Evolutionary conservation across 2,888 invertebrate species (phyloP).

Genomic region (Pherbina coryleti): DNA sequence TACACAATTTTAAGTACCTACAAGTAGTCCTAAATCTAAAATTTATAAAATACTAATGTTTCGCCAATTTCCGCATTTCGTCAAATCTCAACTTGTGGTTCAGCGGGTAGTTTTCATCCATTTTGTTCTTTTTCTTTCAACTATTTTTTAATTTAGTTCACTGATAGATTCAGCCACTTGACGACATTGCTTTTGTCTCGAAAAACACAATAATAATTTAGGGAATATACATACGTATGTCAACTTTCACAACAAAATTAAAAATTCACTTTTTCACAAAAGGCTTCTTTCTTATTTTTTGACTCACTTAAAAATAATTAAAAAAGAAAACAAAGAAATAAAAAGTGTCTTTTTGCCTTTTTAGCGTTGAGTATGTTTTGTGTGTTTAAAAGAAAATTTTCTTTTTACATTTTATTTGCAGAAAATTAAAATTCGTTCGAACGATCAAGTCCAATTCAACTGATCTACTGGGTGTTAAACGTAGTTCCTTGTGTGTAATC

Average conservation of each 20-base stretch:
- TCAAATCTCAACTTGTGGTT: too few relatives aligned
- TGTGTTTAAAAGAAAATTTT: constrained; percentile 46
- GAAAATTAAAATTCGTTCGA: constrained; percentile 43
- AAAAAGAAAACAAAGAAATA: neutral
- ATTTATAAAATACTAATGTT: too few relatives aligned
- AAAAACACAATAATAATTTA: too few relatives aligned
- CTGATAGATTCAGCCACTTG: too few relatives aligned
- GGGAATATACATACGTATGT: neutral
- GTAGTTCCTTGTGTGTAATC: neutral
- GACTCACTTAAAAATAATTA: too few relatives aligned
- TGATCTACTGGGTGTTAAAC: constrained; percentile 2
- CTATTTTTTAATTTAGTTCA: too few relatives aligned
- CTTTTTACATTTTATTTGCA: constrained; percentile 53
- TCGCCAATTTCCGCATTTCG: too few relatives aligned
- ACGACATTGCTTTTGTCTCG: too few relatives aligned
- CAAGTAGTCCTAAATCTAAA: too few relatives aligned
- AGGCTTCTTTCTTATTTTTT: neutral
- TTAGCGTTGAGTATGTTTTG: constrained; percentile 21
- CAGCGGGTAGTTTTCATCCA: too few relatives aligned
- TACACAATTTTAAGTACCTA: too few relatives aligned
- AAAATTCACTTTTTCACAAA: neutral
- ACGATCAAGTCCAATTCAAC: constrained; percentile 10
- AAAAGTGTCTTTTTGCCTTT: neutral
- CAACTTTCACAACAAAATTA: neutral
- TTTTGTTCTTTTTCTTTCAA: too few relatives aligned